A percentile compares a stretch with the other conserved stretches of the same genome.
These are phyloP conservation scores for Lytechinus variegatus DNA, from an alignment of 35 echinoderm and acorn worm genomes.

Conservation along the genomic window DNA sequence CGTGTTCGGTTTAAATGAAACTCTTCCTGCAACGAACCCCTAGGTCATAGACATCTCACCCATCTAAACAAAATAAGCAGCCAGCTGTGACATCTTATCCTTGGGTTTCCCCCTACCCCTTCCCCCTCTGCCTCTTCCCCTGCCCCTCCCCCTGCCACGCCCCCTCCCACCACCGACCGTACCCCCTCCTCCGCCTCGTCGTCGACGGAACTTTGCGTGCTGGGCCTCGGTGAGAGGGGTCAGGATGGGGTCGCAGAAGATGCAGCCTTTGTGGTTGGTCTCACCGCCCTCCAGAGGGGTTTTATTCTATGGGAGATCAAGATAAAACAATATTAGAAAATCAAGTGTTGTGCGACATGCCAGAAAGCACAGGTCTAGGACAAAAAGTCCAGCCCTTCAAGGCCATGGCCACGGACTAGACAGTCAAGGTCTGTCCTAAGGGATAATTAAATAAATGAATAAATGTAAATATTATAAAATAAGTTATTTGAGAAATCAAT, in stretches of 20 bases:
- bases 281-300: conserved; percentile 79
- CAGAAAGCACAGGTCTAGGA: no score
- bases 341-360: neutral
- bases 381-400: no score
- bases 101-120: conserved; percentile 72
- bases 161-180: conserved; percentile 54
- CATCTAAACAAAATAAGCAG: conserved; percentile 78
- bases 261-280: conserved; percentile 86
- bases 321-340: neutral
- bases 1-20: no score
- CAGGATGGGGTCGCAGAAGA: conserved; percentile 93
- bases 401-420: no score
- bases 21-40: no score
- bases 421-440: no score
- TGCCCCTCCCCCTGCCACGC: conserved; percentile 63
- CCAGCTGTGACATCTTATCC: conserved; percentile 91
- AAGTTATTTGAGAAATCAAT: no score
- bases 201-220: conserved; percentile 57
- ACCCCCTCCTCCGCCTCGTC: conserved; percentile 60
- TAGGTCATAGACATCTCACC: neutral
- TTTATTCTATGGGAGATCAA: conserved; percentile 61
- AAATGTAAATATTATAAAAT: no score
- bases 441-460: no score
- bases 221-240: conserved; percentile 75
- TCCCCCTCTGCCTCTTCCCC: conserved; percentile 62